Evolutionary conservation across 1,140 invertebrate genomes (phyloP).

Genomic region (Brachionus angularis): DNA sequence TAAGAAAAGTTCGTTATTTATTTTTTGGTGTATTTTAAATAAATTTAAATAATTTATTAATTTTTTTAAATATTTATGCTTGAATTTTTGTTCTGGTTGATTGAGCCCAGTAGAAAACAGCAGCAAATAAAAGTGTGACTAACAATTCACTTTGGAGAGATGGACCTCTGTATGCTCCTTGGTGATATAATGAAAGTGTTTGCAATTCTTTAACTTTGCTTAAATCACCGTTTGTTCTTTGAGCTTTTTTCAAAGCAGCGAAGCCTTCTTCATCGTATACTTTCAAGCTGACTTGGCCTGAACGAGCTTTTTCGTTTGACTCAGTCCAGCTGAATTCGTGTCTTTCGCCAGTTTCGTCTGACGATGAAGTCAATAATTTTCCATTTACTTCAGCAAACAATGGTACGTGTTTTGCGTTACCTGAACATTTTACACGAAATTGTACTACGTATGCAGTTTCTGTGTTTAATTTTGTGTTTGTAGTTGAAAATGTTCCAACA

Average conservation of each 20-base stretch:
- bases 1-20: neutral
- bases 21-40: neutral
- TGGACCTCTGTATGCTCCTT: conserved; percentile 32
- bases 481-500: neutral
- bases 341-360: conserved; percentile 13
- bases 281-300: conserved; percentile 10
- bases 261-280: conserved; percentile 32
- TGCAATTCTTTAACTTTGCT: conserved; percentile 23
- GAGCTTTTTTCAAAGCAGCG: conserved; percentile 30
- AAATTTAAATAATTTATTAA: neutral
- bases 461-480: conserved; percentile 11
- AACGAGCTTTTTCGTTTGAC: neutral
- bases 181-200: conserved; percentile 7
- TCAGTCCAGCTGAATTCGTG: conserved; percentile 38
- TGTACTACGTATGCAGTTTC: conserved; percentile 20
- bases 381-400: conserved; percentile 29
- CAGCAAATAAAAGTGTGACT: conserved; percentile 13
- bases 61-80: neutral
- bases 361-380: conserved; percentile 14
- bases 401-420: conserved; percentile 23
- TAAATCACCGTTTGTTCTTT: conserved; percentile 8
- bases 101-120: conserved; percentile 33
- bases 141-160: conserved; percentile 20
- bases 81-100: conserved; percentile 8
- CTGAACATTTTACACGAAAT: conserved; percentile 9